These are phyloP conservation scores for Hipposideros armiger DNA, from an alignment of 2,113 vertebrate genomes.

Conservation along the genomic window DNA sequence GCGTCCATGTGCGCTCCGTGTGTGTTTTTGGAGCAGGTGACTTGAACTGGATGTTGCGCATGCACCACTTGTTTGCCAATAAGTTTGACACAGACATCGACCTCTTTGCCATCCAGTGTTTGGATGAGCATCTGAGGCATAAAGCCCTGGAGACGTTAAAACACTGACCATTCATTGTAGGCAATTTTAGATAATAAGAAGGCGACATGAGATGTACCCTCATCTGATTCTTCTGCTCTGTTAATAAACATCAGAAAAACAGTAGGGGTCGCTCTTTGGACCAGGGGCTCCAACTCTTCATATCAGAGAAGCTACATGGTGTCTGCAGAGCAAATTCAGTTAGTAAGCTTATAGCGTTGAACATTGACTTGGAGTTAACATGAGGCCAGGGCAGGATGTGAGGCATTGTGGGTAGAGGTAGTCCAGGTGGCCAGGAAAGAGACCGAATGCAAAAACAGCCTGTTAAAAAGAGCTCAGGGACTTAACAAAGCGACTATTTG, in stretches of 20 bases:
- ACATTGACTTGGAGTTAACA: background rate
- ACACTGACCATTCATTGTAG: conserved; percentile 62
- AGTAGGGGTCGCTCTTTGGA: background rate
- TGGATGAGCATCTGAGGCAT: conserved; percentile 92
- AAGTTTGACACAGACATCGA: conserved; percentile 93
- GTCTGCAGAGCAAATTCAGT: background rate
- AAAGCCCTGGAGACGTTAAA: conserved; percentile 87
- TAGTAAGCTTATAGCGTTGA: background rate
- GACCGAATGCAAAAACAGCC: conserved; percentile 13
- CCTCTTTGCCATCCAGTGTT: conserved; percentile 90
- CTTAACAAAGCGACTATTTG: conserved; percentile 61
- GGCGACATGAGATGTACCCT: too few species aligned
- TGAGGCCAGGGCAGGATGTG: background rate
- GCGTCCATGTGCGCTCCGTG: conserved; percentile 89
- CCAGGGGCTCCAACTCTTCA: background rate
- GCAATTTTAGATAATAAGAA: background rate
- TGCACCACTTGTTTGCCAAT: conserved; percentile 95
- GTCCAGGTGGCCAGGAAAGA: background rate
- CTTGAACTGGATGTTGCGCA: conserved; percentile 90
- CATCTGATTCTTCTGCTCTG: background rate
- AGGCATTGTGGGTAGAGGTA: background rate
- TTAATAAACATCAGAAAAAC: background rate
- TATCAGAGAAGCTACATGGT: background rate
- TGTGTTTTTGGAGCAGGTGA: conserved; percentile 94
- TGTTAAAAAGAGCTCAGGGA: conserved; percentile 82